phyloP scores from a whole-genome alignment of 2,797 vertebrate genomes.

The Channallabes apus region DNA sequence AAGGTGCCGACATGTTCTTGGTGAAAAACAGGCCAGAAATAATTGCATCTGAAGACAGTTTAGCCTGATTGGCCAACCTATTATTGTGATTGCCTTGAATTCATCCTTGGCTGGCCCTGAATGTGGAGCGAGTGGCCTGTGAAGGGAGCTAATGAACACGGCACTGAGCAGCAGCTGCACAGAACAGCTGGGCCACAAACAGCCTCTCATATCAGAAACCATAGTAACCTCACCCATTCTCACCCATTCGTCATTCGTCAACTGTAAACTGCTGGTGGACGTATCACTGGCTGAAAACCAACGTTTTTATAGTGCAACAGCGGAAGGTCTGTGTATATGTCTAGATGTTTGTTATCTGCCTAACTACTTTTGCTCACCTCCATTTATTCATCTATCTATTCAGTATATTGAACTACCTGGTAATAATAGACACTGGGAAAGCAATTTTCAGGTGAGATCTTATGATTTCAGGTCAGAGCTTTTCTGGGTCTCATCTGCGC shows the following conservation, averaged over 20 bases:
- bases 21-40: slow-evolving; percentile 48
- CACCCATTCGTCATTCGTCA: slow-evolving; percentile 36
- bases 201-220: slow-evolving; percentile 49
- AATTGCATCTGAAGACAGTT: slow-evolving; percentile 50
- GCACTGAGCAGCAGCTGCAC: slow-evolving; percentile 50
- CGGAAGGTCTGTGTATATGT: slow-evolving; percentile 20
- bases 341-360: slow-evolving; percentile 12
- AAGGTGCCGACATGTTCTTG: slow-evolving; percentile 36
- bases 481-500: slow-evolving; percentile 28
- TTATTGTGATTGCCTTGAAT: slow-evolving; percentile 53
- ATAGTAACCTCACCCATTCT: slow-evolving; percentile 41
- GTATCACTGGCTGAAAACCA: slow-evolving; percentile 26
- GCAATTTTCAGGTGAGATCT: slow-evolving; percentile 14
- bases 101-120: slow-evolving; percentile 51
- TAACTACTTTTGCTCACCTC: neutral
- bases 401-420: slow-evolving; percentile 7
- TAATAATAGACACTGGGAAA: slow-evolving; percentile 15
- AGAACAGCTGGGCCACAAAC: slow-evolving; percentile 53
- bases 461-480: slow-evolving; percentile 29
- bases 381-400: slow-evolving; percentile 18
- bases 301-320: neutral
- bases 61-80: slow-evolving; percentile 49
- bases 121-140: slow-evolving; percentile 50
- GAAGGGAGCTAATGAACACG: slow-evolving; percentile 51
- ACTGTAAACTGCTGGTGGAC: slow-evolving; percentile 33